Conservation (phyloP, 2,888 invertebrate genomes). For the Trichogramma evanescens region DNA sequence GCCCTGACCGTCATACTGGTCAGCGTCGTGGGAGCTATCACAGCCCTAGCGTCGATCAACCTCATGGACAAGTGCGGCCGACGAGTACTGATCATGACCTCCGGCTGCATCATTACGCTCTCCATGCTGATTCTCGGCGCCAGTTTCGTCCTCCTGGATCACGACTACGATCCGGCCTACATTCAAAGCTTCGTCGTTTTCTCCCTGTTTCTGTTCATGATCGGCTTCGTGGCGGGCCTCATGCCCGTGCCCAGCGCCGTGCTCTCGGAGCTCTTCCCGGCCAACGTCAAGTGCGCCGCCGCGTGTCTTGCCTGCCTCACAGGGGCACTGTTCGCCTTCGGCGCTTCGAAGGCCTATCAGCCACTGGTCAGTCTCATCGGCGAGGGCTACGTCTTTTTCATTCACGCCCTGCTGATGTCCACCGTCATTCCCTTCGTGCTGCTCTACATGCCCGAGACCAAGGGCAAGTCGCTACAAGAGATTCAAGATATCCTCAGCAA, state of each 20-base stretch:
- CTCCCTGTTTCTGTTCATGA: conserved; percentile 27
- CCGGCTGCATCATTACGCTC: conserved; percentile 28
- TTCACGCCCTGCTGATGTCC: conserved; percentile 22
- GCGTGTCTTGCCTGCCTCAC: conserved; percentile 22
- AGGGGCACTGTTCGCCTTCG: conserved; percentile 23
- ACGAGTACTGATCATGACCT: conserved; percentile 29
- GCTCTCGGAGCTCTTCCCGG: conserved; percentile 24
- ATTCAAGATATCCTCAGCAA: conserved; percentile 56
- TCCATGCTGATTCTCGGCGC: conserved; percentile 24
- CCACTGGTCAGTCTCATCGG: conserved; percentile 20
- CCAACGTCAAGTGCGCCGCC: conserved; percentile 24
- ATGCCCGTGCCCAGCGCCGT: conserved; percentile 21
- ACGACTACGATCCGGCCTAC: conserved; percentile 17
- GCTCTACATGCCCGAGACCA: conserved; percentile 77
- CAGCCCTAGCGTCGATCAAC: conserved; percentile 29
- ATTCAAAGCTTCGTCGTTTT: conserved; percentile 33
- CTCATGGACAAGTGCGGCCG: conserved; percentile 36
- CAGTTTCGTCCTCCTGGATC: conserved; percentile 28
- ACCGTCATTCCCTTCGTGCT: conserved; percentile 44
- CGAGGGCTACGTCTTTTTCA: conserved; percentile 26
- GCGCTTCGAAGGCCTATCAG: conserved; percentile 24
- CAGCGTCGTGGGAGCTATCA: conserved; percentile 17
- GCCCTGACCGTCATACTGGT: conserved; percentile 34
- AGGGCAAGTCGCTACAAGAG: conserved; percentile 77
- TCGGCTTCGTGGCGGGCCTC: conserved; percentile 26